Evolutionary conservation across 2,797 vertebrate genomes (phyloP), one percentile per base, ranked within the genome.

Genomic region (Sardinella longiceps): DNA sequence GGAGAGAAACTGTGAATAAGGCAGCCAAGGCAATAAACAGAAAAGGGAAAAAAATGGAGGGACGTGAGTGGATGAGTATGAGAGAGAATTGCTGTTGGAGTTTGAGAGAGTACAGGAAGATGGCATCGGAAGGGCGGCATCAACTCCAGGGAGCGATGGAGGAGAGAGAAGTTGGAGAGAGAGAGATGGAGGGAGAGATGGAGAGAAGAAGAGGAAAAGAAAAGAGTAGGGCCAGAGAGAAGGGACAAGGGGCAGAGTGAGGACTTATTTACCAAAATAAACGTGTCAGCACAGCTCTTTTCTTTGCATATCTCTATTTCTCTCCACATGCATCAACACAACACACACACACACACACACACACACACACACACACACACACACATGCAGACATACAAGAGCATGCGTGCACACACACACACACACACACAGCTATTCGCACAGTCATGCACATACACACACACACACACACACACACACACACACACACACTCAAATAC

Each of bases 161-260:
- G 51, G 51, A 53, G 60, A 11, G 25, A n/a, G 18, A 53, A 28
- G 60, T 30, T 77, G 70, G 37, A 77, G 37, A 77, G 20, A 37
- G 37, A 77, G 70, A 77, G 37, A 77, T 77, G 11, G 5, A 37
- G 30, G 63, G 28, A 70, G 63, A 33, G 28, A 33, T 15, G 14
- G 63, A 70, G 30, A 5, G 30, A 70, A 33, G 30, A 7, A 70
- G 25, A 33, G 30, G 63, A 12, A 33, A 14, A 15, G 63, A 89
- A 84, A 81, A 86, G 84, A n/a, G n/a, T n/a, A n/a, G n/a, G 90
- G 48, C 20, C 58, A 81, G 84, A 91, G 86, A 89, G 90, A 90
- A 86, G 85, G n/a, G n/a, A n/a, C n/a, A n/a, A n/a, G n/a, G n/a
- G 1, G 33, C 50, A 82, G 48, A 70, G 82, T 80, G 33, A 85